Conservation (phyloP, 2,113 vertebrate species). For the Poeciliopsis turrubarensis region DNA sequence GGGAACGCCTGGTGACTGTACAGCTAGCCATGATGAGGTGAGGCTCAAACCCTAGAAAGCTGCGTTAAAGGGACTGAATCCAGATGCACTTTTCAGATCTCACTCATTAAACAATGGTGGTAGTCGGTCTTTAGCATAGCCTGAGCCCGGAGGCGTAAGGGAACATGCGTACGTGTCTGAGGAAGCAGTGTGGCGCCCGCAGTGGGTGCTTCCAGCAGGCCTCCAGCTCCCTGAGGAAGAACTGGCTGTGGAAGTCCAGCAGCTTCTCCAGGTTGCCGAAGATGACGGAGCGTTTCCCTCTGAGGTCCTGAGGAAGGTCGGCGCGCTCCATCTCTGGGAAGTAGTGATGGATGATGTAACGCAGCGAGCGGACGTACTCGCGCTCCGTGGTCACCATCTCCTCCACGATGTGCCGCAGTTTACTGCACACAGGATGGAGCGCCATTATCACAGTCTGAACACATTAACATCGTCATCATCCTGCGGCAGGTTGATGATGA, state of each 20-base stretch:
- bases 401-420: constrained; percentile 88
- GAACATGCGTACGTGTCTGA: constrained; percentile 85
- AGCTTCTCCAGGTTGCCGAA: constrained; percentile 97
- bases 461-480: too few relatives aligned
- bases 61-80: background rate
- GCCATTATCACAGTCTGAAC: too few relatives aligned
- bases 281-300: constrained; percentile 88
- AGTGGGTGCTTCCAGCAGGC: constrained; percentile 91
- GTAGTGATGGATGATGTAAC: constrained; percentile 91
- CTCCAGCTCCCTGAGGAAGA: constrained; percentile 94
- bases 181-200: constrained; percentile 92
- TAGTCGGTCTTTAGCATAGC: too few relatives aligned
- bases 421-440: constrained; percentile 67
- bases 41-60: too few relatives aligned
- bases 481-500: too few relatives aligned
- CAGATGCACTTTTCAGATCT: too few relatives aligned
- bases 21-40: too few relatives aligned
- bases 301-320: constrained; percentile 92
- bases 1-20: too few relatives aligned
- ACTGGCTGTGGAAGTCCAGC: constrained; percentile 92
- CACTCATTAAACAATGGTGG: too few relatives aligned
- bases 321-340: constrained; percentile 92
- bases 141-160: too few relatives aligned
- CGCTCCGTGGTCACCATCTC: constrained; percentile 95
- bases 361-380: constrained; percentile 92